Percentiles rank a stretch among this genome's conserved stretches.
Conservation (phyloP, 2,888 invertebrate species). For the Drosophila mimetica region DNA sequence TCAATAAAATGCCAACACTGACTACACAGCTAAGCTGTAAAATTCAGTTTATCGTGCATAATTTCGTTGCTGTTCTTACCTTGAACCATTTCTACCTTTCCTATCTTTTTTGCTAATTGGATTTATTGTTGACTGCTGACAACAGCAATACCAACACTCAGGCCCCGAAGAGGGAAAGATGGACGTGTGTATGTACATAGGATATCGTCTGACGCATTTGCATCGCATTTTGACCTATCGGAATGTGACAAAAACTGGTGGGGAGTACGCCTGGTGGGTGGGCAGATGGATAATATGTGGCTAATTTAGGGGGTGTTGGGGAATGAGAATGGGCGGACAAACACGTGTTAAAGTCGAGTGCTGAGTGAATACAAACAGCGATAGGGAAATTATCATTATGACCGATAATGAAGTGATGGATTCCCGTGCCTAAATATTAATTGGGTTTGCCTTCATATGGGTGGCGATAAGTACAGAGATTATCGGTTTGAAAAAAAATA, state of each 20-base stretch:
- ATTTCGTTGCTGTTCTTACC: conserved; percentile 55
- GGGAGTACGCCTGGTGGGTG: conserved; percentile 1
- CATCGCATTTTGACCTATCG: conserved; percentile 39
- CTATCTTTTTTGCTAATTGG: conserved; percentile 64
- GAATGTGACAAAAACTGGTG: conserved; percentile 13
- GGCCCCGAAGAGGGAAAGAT: not conserved
- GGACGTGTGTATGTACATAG: conserved; percentile 7
- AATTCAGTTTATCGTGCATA: conserved; percentile 66
- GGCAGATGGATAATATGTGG: not conserved
- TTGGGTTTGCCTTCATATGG: not conserved
- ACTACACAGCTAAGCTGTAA: conserved; percentile 6
- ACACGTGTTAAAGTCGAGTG: conserved; percentile 24
- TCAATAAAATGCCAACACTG: conserved; percentile 4
- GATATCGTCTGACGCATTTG: conserved; percentile 35
- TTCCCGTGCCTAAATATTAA: conserved; percentile 14
- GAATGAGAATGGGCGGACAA: not conserved
- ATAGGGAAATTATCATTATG: conserved; percentile 8
- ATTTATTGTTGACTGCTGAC: conserved; percentile 78
- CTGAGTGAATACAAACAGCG: not conserved
- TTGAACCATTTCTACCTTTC: conserved; percentile 57
- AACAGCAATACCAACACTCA: conserved; percentile 28
- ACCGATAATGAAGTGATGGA: conserved; percentile 15
- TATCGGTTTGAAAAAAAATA: not conserved
- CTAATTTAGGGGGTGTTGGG: conserved; percentile 5
- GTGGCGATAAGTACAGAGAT: not conserved